These are phyloP conservation scores for Pollenia amentaria DNA, from an alignment of 2,888 invertebrate species.

Conservation along the genomic window DNA sequence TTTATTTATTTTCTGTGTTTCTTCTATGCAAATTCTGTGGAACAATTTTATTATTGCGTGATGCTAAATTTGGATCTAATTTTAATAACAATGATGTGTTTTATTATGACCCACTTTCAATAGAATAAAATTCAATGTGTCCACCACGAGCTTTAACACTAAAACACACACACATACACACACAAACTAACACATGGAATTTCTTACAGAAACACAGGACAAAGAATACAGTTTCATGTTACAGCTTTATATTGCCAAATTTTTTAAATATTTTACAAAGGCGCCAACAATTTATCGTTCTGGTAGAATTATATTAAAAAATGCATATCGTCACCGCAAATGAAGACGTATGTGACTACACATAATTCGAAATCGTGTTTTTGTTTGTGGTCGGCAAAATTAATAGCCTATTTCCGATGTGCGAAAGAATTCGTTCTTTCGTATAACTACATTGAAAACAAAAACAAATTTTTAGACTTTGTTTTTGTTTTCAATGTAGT, in stretches of 20 bases:
- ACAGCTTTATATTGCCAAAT: neutral
- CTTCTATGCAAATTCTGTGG: constrained; percentile 32
- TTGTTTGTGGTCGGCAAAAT: too few species aligned
- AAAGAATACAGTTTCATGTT: neutral
- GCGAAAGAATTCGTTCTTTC: too few species aligned
- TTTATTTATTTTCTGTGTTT: constrained; percentile 11
- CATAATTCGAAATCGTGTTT: too few species aligned
- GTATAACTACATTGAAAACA: too few species aligned
- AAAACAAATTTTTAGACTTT: too few species aligned
- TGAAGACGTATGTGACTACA: too few species aligned
- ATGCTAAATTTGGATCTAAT: constrained; percentile 65
- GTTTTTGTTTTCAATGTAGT: too few species aligned
- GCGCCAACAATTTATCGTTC: constrained; percentile 35
- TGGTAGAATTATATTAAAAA: constrained; percentile 34
- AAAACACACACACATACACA: neutral
- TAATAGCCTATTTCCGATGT: too few species aligned
- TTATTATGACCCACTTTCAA: constrained; percentile 76
- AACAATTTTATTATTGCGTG: constrained; percentile 62
- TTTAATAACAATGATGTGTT: constrained; percentile 73
- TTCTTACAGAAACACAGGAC: neutral
- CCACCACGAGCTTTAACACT: constrained; percentile 27
- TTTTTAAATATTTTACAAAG: constrained; percentile 4
- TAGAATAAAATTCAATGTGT: constrained; percentile 75
- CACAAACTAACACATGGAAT: neutral
- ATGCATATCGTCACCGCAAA: neutral